Percentiles rank a stretch among this genome's conserved stretches.
These are phyloP conservation scores for Promerops cafer DNA, from an alignment of 2,113 vertebrate genomes.

Conservation along the genomic window DNA sequence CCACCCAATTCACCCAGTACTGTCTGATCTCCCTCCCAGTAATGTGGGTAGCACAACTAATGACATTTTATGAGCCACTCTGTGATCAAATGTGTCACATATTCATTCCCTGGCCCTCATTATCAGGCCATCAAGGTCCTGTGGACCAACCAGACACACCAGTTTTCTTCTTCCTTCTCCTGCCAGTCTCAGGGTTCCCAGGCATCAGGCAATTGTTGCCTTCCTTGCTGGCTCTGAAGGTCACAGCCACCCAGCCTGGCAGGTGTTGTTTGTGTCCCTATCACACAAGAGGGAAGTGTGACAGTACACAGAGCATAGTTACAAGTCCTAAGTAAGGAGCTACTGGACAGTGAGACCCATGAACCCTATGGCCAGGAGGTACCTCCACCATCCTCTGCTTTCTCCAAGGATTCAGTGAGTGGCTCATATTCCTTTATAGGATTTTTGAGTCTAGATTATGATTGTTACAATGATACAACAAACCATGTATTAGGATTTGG, in stretches of 20 bases:
- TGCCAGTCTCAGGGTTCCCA: not conserved
- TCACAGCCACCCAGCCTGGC: not conserved
- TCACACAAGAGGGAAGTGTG: not conserved
- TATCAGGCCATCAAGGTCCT: not conserved
- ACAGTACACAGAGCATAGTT: not conserved
- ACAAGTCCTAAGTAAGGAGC: not conserved
- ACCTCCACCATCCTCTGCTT: not conserved
- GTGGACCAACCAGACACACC: not conserved
- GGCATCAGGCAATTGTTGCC: not conserved
- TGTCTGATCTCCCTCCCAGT: not conserved
- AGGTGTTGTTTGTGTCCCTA: not conserved
- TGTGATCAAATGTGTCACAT: fast-evolving
- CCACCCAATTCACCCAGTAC: not conserved
- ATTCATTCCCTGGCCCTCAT: not conserved
- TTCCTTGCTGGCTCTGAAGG: not conserved
- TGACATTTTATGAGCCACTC: not conserved
- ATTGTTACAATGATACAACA: not conserved
- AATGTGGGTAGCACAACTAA: not conserved
- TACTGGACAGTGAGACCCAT: not conserved
- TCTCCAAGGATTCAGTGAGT: not conserved
- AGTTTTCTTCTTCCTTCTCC: not conserved
- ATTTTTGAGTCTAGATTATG: not conserved
- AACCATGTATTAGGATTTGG: not conserved
- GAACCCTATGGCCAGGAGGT: not conserved
- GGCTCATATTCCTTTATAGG: not conserved